These are phyloP conservation scores for Protosalanx chinensis DNA, from an alignment of 2,797 vertebrate genomes.

Conservation along the genomic window DNA sequence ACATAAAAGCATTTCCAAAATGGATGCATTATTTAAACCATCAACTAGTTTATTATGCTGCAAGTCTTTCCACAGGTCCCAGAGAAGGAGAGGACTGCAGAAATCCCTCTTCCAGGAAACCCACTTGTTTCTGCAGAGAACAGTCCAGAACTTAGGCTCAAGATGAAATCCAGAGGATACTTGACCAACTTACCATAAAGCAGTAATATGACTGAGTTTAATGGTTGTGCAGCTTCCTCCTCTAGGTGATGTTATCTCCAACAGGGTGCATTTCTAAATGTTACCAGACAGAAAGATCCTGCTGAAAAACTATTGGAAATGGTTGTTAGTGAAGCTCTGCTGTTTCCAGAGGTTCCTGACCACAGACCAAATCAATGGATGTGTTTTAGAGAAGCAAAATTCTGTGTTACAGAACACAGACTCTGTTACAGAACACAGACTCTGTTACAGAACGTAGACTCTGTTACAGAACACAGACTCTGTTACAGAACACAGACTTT, in stretches of 20 bases:
- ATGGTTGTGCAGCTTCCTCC: constrained; percentile 51
- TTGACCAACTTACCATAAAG: constrained; percentile 36
- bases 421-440: too few relatives aligned
- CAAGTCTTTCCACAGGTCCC: neutral
- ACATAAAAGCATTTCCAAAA: too few relatives aligned
- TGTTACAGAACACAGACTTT: too few relatives aligned
- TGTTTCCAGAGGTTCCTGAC: constrained; percentile 46
- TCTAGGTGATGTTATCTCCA: constrained; percentile 46
- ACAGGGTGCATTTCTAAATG: constrained; percentile 47
- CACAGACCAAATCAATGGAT: constrained; percentile 31
- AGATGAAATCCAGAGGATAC: constrained; percentile 39
- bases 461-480: too few relatives aligned
- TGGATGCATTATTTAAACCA: too few relatives aligned
- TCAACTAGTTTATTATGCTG: too few relatives aligned
- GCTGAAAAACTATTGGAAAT: constrained; percentile 47
- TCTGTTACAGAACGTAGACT: too few relatives aligned
- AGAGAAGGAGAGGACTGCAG: neutral
- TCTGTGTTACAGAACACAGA: neutral
- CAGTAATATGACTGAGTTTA: constrained; percentile 51
- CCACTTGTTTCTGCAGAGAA: constrained; percentile 14
- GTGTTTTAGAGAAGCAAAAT: constrained; percentile 34
- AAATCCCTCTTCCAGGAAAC: constrained; percentile 9
- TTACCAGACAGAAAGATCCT: constrained; percentile 54
- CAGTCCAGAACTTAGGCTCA: constrained; percentile 33
- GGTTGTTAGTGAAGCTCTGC: constrained; percentile 42